phyloP scores from a whole-genome alignment of 2,888 invertebrate species.

The Perizoma affinitatum region DNA sequence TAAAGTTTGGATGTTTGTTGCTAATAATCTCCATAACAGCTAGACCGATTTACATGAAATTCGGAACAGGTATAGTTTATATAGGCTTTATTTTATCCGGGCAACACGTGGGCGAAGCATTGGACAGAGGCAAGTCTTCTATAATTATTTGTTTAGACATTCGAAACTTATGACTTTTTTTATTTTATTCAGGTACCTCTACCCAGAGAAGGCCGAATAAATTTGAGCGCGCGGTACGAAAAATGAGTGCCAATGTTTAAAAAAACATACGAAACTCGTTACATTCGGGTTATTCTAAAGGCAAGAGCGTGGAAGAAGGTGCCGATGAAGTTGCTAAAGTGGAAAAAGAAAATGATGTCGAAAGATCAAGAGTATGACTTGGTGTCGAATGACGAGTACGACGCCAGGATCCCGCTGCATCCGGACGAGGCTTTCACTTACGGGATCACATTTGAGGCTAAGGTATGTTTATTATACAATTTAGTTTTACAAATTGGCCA shows the following conservation, averaged over 20 bases:
- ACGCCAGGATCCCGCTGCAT: constrained; percentile 97
- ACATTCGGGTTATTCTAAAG: constrained; percentile 67
- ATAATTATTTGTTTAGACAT: no score
- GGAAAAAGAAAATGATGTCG: constrained; percentile 90
- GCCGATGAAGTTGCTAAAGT: constrained; percentile 76
- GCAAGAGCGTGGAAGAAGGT: constrained; percentile 67
- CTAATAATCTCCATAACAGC: no score
- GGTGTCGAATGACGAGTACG: constrained; percentile 98
- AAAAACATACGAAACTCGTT: constrained; percentile 64
- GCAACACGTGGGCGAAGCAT: no score
- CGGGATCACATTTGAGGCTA: constrained; percentile 98
- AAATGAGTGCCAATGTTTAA: constrained; percentile 71
- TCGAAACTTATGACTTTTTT: neutral
- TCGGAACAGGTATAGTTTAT: no score
- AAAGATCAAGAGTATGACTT: constrained; percentile 93
- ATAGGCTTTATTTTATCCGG: no score
- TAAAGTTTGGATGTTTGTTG: no score
- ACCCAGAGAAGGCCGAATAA: constrained; percentile 15
- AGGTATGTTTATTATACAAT: constrained; percentile 85
- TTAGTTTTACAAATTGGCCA: no score
- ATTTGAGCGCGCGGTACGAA: constrained; percentile 26
- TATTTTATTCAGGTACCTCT: constrained; percentile 39
- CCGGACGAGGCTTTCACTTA: constrained; percentile 98
- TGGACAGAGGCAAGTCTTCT: no score
- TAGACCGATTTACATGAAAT: no score